phyloP scores from a whole-genome alignment of 2,113 vertebrate genomes.

The Sinocyclocheilus rhinocerous region DNA sequence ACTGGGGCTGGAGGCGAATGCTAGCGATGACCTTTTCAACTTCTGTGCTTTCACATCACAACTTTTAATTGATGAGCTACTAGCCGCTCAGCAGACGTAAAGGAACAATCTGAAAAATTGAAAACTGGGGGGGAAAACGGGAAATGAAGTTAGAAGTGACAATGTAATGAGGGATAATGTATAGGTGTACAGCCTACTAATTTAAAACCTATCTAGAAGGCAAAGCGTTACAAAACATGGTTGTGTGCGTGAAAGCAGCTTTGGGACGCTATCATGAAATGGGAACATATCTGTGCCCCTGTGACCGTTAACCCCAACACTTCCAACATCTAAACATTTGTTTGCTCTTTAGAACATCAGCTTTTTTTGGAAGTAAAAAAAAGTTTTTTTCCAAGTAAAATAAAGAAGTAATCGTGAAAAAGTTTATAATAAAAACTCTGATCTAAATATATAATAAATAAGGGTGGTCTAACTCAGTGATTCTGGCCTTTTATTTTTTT shows the following conservation, averaged over 20 bases:
- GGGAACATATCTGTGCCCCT: not conserved
- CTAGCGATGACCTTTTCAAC: conserved; percentile 51
- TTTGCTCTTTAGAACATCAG: no score
- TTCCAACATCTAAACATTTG: no score
- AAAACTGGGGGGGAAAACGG: not conserved
- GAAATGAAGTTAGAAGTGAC: not conserved
- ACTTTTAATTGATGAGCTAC: conserved; percentile 49
- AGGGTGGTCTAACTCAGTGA: no score
- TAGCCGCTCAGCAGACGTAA: not conserved
- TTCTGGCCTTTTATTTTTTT: no score
- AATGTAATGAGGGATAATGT: not conserved
- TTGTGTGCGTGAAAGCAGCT: not conserved
- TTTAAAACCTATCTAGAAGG: conserved; percentile 31
- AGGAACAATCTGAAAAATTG: not conserved
- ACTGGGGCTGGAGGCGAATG: not conserved
- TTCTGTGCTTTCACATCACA: conserved; percentile 42
- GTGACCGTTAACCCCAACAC: no score
- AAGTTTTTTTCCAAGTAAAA: no score
- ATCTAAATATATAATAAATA: no score
- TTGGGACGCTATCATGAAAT: not conserved
- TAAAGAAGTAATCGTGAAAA: no score
- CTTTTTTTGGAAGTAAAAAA: no score
- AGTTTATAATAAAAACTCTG: no score
- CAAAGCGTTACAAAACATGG: not conserved
- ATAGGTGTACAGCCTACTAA: not conserved